Evolutionary conservation across 2,888 invertebrate genomes (phyloP), one percentile per base, ranked within the genome.

Genomic region (Brenthis daphne): DNA sequence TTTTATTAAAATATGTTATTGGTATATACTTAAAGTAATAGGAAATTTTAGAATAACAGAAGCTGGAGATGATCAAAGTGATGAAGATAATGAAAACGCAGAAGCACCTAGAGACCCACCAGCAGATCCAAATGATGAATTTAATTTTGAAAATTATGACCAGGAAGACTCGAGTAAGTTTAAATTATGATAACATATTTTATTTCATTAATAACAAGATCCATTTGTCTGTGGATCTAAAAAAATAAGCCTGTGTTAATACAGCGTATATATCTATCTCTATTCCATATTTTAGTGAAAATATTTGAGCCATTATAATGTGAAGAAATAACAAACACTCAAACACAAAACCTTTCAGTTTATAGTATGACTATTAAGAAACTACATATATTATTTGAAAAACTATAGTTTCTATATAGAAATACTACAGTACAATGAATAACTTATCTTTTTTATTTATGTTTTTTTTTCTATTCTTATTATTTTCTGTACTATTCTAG

Each of bases 71-170:
- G 90, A 90, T 69, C 90, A 90, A 20, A 93, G 90, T 69, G 92
- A 88, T 50, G 91, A 88, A 14, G 88, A 91, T 74, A 90, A 80
- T 37, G 80, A 74, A 8, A 81, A 76, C 20, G 68, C 80, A 1
- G 78, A 75, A 53, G 74, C 78, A 64, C 77, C 84, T 0, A 76
- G 82, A 71, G 82, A 82, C 20, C 83, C 85, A 1, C 88, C 88
- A 0, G 86, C 85, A 0, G 88, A 93, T 76, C 91, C 90, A 6
- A 86, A 93, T 72, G 96, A 96, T 85, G 96, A 96, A 83, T 96
- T 95, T 81, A 92, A 95, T 77, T 95, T 97, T 79, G 94, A 95
- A 66, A 94, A 95, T 68, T 97, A 98, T 84, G 96, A 96, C 77
- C 93, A 95, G 65, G 96, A 96, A 84, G 95, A 94, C 67, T 77